Evolutionary conservation across 2,797 vertebrate genomes (phyloP), one percentile per base, ranked within the genome.

Genomic region (Selene dorsalis): DNA sequence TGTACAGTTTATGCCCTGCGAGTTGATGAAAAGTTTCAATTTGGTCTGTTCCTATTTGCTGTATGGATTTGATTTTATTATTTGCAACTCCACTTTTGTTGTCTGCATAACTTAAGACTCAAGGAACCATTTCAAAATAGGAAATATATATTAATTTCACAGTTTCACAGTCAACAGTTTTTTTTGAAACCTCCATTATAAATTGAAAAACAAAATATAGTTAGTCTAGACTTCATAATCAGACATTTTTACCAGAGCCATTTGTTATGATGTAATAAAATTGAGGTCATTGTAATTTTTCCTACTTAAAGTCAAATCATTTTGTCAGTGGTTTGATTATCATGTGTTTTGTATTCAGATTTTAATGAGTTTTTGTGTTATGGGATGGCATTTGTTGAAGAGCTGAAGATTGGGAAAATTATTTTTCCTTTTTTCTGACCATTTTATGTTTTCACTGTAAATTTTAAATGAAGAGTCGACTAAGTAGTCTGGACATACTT

Each of bases 41-140:
- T 58, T 59, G n/a, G 26, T 50, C 39, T 65, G 28, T 52, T 53
- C 16, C 5, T 60, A 22, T 64, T 43, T 68, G n/a, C 7, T 56
- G 4, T 4, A 41, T 14, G 1, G 4, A 56, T 48, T 50, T 69
- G 38, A 35, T 2, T 1, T 55, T 20, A 35, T 69, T 62, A 62
- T 20, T 6, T 50, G 17, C 3, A 53, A 62, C n/a, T 53, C 3
- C 4, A 24, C 17, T 53, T 43, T 74, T 18, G 16, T n/a, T 18
- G 6, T 28, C 52, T 50, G 32, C 24, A 22, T 22, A 50, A 35
- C 35, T 32, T 17, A 38, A 18, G 17, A 22, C 13, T 18, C 41
- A 47, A 38, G 2, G 26, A 26, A 60, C 2, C 22, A 30, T 53
- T 58, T 59, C 10, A 26, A 59, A 57, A 57, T 24, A 18, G 24